A percentile compares a stretch with the other conserved stretches of the same genome.
Conservation (phyloP, 2,113 vertebrate genomes). For the Regulus satrapa region DNA sequence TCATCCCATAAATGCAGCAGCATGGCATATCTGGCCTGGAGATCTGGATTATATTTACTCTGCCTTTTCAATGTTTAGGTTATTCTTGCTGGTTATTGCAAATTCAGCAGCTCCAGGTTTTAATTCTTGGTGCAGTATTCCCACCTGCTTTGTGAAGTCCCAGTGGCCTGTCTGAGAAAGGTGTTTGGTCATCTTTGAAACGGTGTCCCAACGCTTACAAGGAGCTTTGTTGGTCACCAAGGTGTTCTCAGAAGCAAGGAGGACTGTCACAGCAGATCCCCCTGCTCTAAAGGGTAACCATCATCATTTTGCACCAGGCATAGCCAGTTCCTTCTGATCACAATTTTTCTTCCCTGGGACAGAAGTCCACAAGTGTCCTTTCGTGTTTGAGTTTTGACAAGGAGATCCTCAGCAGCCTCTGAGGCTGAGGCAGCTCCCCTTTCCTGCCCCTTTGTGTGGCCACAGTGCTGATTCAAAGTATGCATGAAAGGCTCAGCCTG, state of each 20-base stretch:
- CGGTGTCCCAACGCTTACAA: not conserved
- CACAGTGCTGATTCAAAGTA: fast-evolving
- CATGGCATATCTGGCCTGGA: not conserved
- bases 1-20: not conserved
- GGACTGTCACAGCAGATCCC: not conserved
- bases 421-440: not conserved
- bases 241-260: not conserved
- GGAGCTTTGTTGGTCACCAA: not conserved
- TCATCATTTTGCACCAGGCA: not conserved
- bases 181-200: not conserved
- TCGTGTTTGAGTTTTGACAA: not conserved
- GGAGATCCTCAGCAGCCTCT: not conserved
- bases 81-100: not conserved
- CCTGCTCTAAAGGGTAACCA: not conserved
- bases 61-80: not conserved
- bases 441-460: not conserved
- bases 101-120: not conserved
- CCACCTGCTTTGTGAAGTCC: not conserved
- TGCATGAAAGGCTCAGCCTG: not conserved
- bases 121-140: not conserved
- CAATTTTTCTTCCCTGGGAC: not conserved
- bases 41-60: not conserved
- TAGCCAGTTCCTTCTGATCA: not conserved
- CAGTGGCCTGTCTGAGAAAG: not conserved
- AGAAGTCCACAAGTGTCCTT: not conserved